Evolutionary conservation across 2,888 invertebrate genomes (phyloP).

Genomic region (Drosophila picticornis): DNA sequence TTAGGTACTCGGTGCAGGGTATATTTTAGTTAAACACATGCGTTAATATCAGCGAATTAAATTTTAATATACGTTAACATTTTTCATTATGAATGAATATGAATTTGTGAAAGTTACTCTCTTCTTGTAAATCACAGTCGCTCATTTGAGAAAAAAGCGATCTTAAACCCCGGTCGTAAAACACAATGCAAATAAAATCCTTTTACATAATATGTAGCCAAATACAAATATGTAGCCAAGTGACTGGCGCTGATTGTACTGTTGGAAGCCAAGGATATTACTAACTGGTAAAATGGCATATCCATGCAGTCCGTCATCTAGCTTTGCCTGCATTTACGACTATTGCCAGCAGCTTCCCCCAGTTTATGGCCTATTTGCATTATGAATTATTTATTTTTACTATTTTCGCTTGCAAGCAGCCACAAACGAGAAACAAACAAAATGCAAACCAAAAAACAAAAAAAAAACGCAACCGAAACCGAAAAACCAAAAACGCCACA

Average conservation of each 20-base stretch:
- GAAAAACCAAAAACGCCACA: constrained; percentile 35
- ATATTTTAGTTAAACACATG: not conserved
- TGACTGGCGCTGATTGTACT: constrained; percentile 7
- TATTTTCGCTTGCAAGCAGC: constrained; percentile 47
- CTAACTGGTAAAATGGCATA: not conserved
- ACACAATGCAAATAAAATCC: constrained; percentile 2
- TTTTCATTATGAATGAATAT: not conserved
- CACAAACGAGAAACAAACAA: constrained; percentile 34
- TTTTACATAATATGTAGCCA: constrained; percentile 2
- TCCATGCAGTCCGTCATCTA: constrained; percentile 9
- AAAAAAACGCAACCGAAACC: constrained; percentile 2
- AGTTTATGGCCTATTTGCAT: constrained; percentile 77
- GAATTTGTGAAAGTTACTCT: not conserved
- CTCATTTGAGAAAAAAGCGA: not conserved
- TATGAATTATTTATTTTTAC: constrained; percentile 80
- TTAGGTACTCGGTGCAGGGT: not conserved
- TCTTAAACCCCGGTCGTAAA: not conserved
- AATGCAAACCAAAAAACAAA: constrained; percentile 37
- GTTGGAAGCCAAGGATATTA: not conserved
- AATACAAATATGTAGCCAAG: not conserved
- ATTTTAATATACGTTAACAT: no score
- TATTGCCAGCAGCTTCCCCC: constrained; percentile 36
- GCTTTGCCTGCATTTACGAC: constrained; percentile 44
- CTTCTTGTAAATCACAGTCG: not conserved
- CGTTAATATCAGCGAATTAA: not conserved